phyloP scores from a whole-genome alignment of 2,113 vertebrate genomes.

The Alethe diademata region DNA sequence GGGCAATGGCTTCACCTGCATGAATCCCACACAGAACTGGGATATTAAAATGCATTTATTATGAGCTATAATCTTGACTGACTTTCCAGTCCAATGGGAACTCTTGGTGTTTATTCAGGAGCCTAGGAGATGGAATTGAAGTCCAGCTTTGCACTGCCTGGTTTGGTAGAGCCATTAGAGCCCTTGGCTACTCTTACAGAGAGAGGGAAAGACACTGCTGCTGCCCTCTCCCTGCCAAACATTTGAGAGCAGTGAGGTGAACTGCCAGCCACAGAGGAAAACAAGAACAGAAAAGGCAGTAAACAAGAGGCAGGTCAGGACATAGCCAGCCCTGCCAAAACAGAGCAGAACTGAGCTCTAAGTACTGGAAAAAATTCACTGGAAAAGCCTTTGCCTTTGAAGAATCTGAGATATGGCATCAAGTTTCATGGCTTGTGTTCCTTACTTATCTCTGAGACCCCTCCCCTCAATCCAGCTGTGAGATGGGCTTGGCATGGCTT shows the following conservation, averaged over 20 bases:
- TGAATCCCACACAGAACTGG: rapidly evolving
- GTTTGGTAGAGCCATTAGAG: not conserved
- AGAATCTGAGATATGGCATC: rapidly evolving
- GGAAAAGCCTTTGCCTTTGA: not conserved
- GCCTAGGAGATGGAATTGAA: not conserved
- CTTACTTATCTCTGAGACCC: not conserved
- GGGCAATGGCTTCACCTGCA: not conserved
- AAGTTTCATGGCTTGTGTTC: not conserved
- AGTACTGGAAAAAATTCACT: not conserved
- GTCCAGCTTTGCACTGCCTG: not conserved
- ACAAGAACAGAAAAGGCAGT: not conserved
- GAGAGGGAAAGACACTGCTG: not conserved
- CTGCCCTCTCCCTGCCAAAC: rapidly evolving
- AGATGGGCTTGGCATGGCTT: not conserved
- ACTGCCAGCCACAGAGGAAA: not conserved
- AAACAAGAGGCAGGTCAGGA: not conserved
- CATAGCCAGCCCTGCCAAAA: not conserved
- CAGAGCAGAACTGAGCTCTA: not conserved
- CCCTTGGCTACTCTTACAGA: not conserved
- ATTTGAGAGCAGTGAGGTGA: not conserved
- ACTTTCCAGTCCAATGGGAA: not conserved
- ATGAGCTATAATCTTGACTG: rapidly evolving
- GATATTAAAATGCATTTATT: not conserved
- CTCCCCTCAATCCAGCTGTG: not conserved
- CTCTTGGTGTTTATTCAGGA: not conserved